Evolutionary conservation across 2,888 invertebrate genomes (phyloP).

Genomic region (Mesorhabditis belari): DNA sequence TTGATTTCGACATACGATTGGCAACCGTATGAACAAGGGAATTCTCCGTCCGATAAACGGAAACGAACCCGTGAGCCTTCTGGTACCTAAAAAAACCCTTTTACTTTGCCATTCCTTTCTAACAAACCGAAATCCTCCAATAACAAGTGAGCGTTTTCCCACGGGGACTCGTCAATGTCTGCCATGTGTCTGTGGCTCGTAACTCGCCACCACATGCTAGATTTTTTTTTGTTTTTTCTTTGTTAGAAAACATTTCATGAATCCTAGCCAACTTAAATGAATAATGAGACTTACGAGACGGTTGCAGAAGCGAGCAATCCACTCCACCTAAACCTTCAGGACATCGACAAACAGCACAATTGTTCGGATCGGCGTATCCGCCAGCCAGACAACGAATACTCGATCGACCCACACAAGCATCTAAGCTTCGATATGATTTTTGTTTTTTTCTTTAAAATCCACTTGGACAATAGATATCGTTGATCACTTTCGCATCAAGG

Average conservation of each 20-base stretch:
- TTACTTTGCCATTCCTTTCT: not conserved
- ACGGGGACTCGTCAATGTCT: slow-evolving; percentile 44
- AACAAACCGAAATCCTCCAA: slow-evolving; percentile 47
- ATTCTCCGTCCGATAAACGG: slow-evolving; percentile 50
- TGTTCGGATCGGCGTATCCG: slow-evolving; percentile 52
- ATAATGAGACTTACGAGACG: slow-evolving; percentile 32
- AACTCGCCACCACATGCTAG: slow-evolving; percentile 48
- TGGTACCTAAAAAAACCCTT: slow-evolving; percentile 25
- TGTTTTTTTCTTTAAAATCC: slow-evolving; percentile 6
- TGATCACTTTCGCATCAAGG: slow-evolving; percentile 51
- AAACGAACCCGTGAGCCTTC: slow-evolving; percentile 48
- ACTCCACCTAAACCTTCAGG: slow-evolving; percentile 51
- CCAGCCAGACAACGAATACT: slow-evolving; percentile 44
- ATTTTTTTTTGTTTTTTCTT: no score
- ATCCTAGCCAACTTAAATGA: no score
- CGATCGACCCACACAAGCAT: slow-evolving; percentile 31
- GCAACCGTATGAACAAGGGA: slow-evolving; percentile 52
- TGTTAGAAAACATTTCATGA: no score
- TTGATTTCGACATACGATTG: slow-evolving; percentile 52
- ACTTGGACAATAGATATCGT: slow-evolving; percentile 52
- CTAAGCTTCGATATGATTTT: slow-evolving; percentile 12
- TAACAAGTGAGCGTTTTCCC: slow-evolving; percentile 49
- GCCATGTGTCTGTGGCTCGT: slow-evolving; percentile 49
- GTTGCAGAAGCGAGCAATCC: slow-evolving; percentile 47
- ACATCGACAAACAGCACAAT: slow-evolving; percentile 43